Evolutionary conservation across 2,888 invertebrate species (phyloP), one percentile per base, ranked within the genome.

Genomic region (Adelphocoris suturalis): DNA sequence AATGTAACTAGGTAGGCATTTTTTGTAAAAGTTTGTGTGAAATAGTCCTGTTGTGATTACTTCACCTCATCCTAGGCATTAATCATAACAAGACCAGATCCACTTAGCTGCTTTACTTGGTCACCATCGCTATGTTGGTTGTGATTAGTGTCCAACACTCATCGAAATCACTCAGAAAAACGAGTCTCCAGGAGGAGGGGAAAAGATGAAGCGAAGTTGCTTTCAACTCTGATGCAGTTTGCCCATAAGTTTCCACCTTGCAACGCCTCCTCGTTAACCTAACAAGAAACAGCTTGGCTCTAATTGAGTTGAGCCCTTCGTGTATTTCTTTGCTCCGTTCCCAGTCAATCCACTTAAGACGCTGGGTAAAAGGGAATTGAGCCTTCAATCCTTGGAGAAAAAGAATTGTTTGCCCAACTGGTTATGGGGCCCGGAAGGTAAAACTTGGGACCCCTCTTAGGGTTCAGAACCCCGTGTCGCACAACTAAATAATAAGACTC

Each of bases 401-500:
- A 85, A 85, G 68, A 85, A 85, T 61, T 85, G 85, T 85, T 85
- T 85, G 85, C 37, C 57, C 48, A 61, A 61, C 85, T 85, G 85
- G 85, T 85, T 85, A 85, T 85, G 85, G 52, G 85, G 14, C 85
- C 46, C 61, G 85, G 47, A 61, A 57, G 85, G 68, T 28, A 85
- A 48, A 85, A 57, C 46, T 85, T 68, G 61, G 57, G 57, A 61
- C 28, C 61, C n/a, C 16, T 16, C 57, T 57, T 19, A 13, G 80
- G n/a, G 16, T 16, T 37, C 48, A 46, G n/a, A 46, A 80, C 80
- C 48, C 23, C 85, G 37, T 61, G 85, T 85, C 85, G 57, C 46
- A 85, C 61, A 61, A 85, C 85, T 85, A 85, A 85, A 85, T 85
- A 85, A 85, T 85, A 85, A 85, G 85, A 68, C 85, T 85, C 27